Conservation (phyloP, 2,797 vertebrate genomes). For the Yasuhikotakia modesta region DNA sequence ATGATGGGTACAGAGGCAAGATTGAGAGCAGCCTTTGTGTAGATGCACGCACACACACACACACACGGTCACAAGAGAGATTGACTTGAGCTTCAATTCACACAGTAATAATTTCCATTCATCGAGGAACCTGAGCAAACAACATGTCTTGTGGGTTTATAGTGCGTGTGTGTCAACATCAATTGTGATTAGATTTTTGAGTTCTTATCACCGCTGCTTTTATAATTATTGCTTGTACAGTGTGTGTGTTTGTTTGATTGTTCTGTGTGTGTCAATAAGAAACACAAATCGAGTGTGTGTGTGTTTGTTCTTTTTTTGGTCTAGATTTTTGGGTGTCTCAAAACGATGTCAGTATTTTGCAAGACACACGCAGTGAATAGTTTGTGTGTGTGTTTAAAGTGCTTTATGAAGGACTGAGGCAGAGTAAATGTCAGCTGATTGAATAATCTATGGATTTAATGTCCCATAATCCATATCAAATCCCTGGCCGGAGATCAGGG, state of each 20-base stretch:
- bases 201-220: constrained; percentile 66
- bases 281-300: background rate
- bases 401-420: constrained; percentile 8
- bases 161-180: constrained; percentile 2
- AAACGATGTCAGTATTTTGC: background rate
- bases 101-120: constrained; percentile 36
- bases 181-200: constrained; percentile 66
- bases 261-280: background rate
- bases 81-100: constrained; percentile 32
- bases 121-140: constrained; percentile 32
- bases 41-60: constrained; percentile 40
- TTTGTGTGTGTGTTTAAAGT: background rate
- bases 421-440: constrained; percentile 75
- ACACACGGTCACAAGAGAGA: constrained; percentile 34
- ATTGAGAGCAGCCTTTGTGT: constrained; percentile 72
- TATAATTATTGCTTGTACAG: constrained; percentile 46
- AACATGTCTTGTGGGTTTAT: constrained; percentile 11
- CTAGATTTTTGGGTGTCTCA: background rate
- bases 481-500: constrained; percentile 65
- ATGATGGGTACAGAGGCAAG: constrained; percentile 66
- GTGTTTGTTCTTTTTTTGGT: background rate
- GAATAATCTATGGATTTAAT: constrained; percentile 83
- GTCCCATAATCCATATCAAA: constrained; percentile 77
- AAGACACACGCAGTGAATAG: background rate
- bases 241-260: constrained; percentile 18